Evolutionary conservation across 2,113 vertebrate species (phyloP).

Genomic region (Vidua chalybeata): DNA sequence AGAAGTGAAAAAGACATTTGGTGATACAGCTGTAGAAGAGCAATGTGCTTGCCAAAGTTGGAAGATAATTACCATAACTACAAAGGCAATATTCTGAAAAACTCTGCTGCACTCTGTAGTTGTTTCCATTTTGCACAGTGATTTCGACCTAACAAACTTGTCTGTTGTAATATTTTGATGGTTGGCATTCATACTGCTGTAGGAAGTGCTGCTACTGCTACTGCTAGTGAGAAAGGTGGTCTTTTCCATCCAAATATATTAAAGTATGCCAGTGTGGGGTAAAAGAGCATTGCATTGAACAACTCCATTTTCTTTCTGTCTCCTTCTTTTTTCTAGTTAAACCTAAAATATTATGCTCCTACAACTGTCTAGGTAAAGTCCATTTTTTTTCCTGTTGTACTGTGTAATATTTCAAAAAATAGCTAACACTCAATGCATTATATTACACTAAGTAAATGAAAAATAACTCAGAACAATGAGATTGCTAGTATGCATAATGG

Average conservation of each 20-base stretch:
- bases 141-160: slow-evolving; percentile 5
- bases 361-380: neutral
- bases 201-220: neutral
- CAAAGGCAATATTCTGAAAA: neutral
- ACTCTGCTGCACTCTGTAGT: neutral
- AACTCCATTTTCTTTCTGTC: neutral
- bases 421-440: neutral
- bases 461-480: slow-evolving; percentile 25
- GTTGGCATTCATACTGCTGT: neutral
- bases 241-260: neutral
- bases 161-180: slow-evolving; percentile 33
- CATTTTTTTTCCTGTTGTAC: neutral
- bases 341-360: neutral
- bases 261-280: neutral
- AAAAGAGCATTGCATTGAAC: neutral
- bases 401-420: neutral
- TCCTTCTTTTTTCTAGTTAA: neutral
- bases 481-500: neutral
- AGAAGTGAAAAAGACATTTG: neutral
- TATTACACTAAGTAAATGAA: neutral
- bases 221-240: neutral
- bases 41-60: neutral
- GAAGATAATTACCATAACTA: neutral
- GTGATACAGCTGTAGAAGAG: neutral
- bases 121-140: neutral